A percentile compares a stretch with the other conserved stretches of the same genome.
Conservation (phyloP, 2,888 invertebrate species). For the Phalera bucephala region DNA sequence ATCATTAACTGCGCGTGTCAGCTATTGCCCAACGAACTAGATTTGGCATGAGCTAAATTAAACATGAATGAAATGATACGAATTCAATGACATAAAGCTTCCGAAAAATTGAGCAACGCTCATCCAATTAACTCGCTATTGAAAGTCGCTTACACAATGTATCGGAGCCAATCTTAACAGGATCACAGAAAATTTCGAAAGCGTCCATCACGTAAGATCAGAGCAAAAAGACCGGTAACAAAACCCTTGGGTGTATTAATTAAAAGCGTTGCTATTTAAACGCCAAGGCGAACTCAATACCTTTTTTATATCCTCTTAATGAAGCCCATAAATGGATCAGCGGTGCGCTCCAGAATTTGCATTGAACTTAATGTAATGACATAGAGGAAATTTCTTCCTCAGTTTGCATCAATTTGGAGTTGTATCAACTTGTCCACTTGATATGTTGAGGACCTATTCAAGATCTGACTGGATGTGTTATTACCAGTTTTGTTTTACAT, state of each 20-base stretch:
- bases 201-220: slow-evolving; percentile 40
- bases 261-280: slow-evolving; percentile 66
- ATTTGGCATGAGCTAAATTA: neutral
- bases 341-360: slow-evolving; percentile 68
- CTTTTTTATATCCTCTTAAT: slow-evolving; percentile 66
- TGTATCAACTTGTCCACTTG: slow-evolving; percentile 30
- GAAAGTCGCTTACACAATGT: slow-evolving; percentile 29
- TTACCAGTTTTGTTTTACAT: slow-evolving; percentile 24
- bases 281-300: slow-evolving; percentile 52
- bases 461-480: slow-evolving; percentile 34
- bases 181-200: slow-evolving; percentile 48
- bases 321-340: slow-evolving; percentile 66
- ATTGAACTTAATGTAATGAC: slow-evolving; percentile 59
- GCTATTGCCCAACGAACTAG: slow-evolving; percentile 1
- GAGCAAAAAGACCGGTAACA: slow-evolving; percentile 30
- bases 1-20: slow-evolving; percentile 1
- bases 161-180: slow-evolving; percentile 43
- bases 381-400: slow-evolving; percentile 36
- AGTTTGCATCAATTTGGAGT: slow-evolving; percentile 42
- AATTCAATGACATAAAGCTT: slow-evolving; percentile 19
- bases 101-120: slow-evolving; percentile 30
- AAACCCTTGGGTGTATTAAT: slow-evolving; percentile 52
- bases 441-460: slow-evolving; percentile 57
- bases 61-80: slow-evolving; percentile 7
- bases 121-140: slow-evolving; percentile 27